Percentiles rank a stretch among this genome's conserved stretches.
Conservation (phyloP, 2,888 invertebrate genomes). For the Drosophila buzzatii region DNA sequence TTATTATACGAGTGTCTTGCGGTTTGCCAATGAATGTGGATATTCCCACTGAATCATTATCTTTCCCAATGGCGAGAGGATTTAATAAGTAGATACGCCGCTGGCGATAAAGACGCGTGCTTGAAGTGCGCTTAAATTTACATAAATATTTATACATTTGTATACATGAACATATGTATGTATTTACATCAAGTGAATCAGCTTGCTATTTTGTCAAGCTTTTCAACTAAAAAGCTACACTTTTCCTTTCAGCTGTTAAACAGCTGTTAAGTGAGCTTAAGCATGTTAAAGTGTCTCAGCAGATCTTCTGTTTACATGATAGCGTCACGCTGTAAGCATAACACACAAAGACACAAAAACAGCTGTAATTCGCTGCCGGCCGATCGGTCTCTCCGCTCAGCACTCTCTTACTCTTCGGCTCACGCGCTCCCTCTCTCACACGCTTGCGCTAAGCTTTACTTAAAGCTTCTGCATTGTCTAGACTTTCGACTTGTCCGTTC, state of each 20-base stretch:
- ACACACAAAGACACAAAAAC: conserved; percentile 18
- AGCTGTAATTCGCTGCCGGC: conserved; percentile 42
- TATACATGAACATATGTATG: not conserved
- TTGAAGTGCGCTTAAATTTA: conserved; percentile 44
- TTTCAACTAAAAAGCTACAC: conserved; percentile 32
- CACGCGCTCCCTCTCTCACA: not conserved
- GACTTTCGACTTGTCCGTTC: conserved; percentile 51
- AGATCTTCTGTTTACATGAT: not conserved
- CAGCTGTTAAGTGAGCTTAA: conserved; percentile 27
- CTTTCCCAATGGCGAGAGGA: conserved; percentile 56
- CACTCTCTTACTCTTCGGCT: conserved; percentile 13
- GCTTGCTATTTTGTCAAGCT: conserved; percentile 34
- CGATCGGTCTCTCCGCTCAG: conserved; percentile 3
- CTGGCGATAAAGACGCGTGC: conserved; percentile 60
- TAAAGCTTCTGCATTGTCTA: conserved; percentile 59
- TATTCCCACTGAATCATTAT: conserved; percentile 57
- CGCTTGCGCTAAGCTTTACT: conserved; percentile 44
- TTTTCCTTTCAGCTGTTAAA: conserved; percentile 51
- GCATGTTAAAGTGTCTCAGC: not conserved
- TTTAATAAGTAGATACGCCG: conserved; percentile 17
- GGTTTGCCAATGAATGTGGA: conserved; percentile 46
- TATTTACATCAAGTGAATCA: conserved; percentile 21
- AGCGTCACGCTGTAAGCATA: conserved; percentile 7
- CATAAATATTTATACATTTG: not conserved
- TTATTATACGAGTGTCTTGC: conserved; percentile 21